Percentiles rank a stretch among this genome's conserved stretches.
phyloP scores from a whole-genome alignment of 2,797 vertebrate genomes.

The Epinephelus coioides region DNA sequence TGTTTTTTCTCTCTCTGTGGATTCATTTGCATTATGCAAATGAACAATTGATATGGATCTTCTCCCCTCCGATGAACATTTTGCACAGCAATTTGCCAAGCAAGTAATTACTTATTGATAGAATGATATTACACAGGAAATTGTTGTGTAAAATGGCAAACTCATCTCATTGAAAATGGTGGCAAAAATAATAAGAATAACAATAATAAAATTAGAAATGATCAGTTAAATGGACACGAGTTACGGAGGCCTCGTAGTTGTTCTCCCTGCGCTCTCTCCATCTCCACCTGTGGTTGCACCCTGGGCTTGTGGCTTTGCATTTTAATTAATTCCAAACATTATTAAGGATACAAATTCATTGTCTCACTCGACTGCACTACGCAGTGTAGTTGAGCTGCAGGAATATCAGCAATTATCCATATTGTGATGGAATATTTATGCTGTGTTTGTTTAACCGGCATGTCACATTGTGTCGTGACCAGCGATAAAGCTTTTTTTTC shows the following conservation, averaged over 20 bases:
- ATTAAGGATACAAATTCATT: slow-evolving; percentile 75
- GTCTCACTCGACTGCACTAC: slow-evolving; percentile 67
- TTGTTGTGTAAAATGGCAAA: slow-evolving; percentile 78
- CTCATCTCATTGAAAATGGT: slow-evolving; percentile 55
- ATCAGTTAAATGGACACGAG: slow-evolving; percentile 66
- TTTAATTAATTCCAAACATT: slow-evolving; percentile 80
- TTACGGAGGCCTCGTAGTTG: slow-evolving; percentile 39
- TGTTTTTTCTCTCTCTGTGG: slow-evolving; percentile 58
- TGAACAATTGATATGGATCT: slow-evolving; percentile 79
- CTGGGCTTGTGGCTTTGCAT: slow-evolving; percentile 66
- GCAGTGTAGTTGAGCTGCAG: slow-evolving; percentile 56
- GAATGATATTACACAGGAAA: slow-evolving; percentile 81
- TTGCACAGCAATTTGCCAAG: slow-evolving; percentile 78
- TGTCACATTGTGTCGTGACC: slow-evolving; percentile 45
- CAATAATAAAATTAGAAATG: slow-evolving; percentile 67
- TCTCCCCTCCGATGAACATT: slow-evolving; percentile 77
- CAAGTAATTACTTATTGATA: slow-evolving; percentile 88
- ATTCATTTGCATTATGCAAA: slow-evolving; percentile 84
- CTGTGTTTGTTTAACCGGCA: slow-evolving; percentile 53
- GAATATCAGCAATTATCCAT: slow-evolving; percentile 69
- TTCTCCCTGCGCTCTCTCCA: slow-evolving; percentile 35
- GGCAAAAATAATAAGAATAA: slow-evolving; percentile 55
- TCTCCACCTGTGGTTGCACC: slow-evolving; percentile 73
- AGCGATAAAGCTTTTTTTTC: slow-evolving; percentile 28
- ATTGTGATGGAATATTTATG: slow-evolving; percentile 64